Evolutionary conservation across 2,888 invertebrate genomes (phyloP), one percentile per base, ranked within the genome.

Genomic region (Atrina japonica): DNA sequence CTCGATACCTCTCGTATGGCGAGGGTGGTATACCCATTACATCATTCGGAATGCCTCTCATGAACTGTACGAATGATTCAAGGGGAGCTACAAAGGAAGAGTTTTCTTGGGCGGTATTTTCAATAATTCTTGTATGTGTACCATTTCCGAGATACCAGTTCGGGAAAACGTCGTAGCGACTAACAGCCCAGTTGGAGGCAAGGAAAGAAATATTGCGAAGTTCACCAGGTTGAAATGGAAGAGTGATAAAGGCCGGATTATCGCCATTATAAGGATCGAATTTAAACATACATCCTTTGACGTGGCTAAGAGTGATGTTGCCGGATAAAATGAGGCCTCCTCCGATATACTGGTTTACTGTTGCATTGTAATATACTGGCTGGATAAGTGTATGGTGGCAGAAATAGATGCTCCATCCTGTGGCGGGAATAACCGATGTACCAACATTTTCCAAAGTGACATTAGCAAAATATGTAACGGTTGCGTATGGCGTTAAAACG

Each of bases 211-310:
- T 64, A 21, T 72, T 67, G 14, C 63, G 45, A 16, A 30, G 25
- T 21, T 72, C 71, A 14, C 71, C 71, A 7, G 71, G 71, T 18
- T 43, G 11, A 21, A 72, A 49, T 9, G 66, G 67, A 11, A 61
- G 41, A n/a, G 60, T 58, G 21, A 27, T 43, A 23, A 66, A 72
- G 3, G 58, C 35, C n/a, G 16, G n/a, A 18, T 72, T 72, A 47
- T 58, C 63, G 16, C 71, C 71, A 30, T 35, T 61, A 35, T 72
- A 67, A 9, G 71, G 71, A 27, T 72, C 63, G 21, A 72, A 64
- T 40, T 72, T 67, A 58, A 72, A 72, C 71, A 72, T 72, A 11
- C 71, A 72, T 6, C 71, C 71, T 52, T 72, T 72, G 1, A 72
- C 58, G 47, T 72, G 71, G 6, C 58, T 66, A 1, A 72, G 47